These are phyloP conservation scores for Pseudococcus longispinus DNA, from an alignment of 2,888 invertebrate species.

Conservation along the genomic window DNA sequence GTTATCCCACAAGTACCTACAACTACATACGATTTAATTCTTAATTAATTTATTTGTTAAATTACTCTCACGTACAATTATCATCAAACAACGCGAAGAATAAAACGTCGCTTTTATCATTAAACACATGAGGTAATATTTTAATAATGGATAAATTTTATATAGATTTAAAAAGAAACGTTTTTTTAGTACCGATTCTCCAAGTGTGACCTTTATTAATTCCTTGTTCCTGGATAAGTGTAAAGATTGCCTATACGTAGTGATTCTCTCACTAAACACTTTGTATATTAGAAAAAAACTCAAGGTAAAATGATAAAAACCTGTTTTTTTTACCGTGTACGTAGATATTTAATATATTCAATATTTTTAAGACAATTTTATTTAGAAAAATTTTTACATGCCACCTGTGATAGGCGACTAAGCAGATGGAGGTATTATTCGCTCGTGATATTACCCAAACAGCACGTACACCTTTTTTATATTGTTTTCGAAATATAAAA, in stretches of 20 bases:
- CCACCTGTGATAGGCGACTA: background rate
- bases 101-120: background rate
- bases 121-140: background rate
- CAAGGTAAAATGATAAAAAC: slow-evolving; percentile 20
- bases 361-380: slow-evolving; percentile 14
- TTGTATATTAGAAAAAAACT: slow-evolving; percentile 28
- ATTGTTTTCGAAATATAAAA: background rate
- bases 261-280: background rate
- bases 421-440: background rate
- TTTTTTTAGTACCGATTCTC: slow-evolving; percentile 12
- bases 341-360: slow-evolving; percentile 7
- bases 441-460: background rate
- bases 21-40: background rate
- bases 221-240: slow-evolving; percentile 46
- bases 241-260: background rate
- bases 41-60: slow-evolving; percentile 21
- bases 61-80: slow-evolving; percentile 30
- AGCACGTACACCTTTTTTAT: background rate
- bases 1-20: background rate
- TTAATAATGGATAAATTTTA: slow-evolving; percentile 14
- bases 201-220: slow-evolving; percentile 31
- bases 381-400: background rate
- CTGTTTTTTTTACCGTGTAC: background rate
- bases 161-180: slow-evolving; percentile 10
- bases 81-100: background rate